Conservation (phyloP, 1,140 invertebrate species). For the Drosophila sulfurigaster region DNA sequence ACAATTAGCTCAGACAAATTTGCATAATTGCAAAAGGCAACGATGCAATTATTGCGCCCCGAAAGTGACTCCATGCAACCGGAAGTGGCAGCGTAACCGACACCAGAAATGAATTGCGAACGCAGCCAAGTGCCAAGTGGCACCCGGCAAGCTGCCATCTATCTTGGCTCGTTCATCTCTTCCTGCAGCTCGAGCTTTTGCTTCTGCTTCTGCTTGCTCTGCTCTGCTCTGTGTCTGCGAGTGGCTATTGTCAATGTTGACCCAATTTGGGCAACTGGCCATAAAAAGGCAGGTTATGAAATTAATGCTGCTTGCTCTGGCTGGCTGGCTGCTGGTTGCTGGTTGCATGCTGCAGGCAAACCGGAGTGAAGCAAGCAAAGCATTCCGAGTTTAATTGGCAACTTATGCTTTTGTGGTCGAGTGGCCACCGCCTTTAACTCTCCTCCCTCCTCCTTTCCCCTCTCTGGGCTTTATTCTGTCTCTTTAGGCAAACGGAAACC, state of each 20-base stretch:
- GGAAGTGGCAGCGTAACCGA: constrained; percentile 73
- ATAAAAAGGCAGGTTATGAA: constrained; percentile 82
- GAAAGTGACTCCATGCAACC: constrained; percentile 62
- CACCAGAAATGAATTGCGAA: constrained; percentile 66
- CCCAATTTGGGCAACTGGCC: constrained; percentile 78
- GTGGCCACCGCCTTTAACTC: constrained; percentile 31
- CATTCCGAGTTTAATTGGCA: constrained; percentile 82
- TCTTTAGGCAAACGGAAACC: constrained; percentile 41
- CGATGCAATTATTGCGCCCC: constrained; percentile 72
- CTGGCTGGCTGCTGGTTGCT: constrained; percentile 29
- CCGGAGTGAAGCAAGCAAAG: constrained; percentile 57
- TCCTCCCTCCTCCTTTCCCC: no score
- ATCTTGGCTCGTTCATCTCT: constrained; percentile 20
- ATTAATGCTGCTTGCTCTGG: constrained; percentile 62
- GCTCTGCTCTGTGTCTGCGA: constrained; percentile 33
- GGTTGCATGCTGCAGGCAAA: constrained; percentile 27
- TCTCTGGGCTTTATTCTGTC: no score
- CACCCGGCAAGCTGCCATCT: constrained; percentile 29
- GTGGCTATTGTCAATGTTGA: constrained; percentile 81
- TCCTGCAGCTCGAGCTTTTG: background rate
- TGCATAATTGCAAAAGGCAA: constrained; percentile 76
- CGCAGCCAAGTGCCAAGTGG: constrained; percentile 56
- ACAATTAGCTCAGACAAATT: constrained; percentile 77
- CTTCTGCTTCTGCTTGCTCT: no score
- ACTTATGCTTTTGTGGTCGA: constrained; percentile 83